Conservation (phyloP, 2,888 invertebrate genomes). For the Athripsodes cinereus region DNA sequence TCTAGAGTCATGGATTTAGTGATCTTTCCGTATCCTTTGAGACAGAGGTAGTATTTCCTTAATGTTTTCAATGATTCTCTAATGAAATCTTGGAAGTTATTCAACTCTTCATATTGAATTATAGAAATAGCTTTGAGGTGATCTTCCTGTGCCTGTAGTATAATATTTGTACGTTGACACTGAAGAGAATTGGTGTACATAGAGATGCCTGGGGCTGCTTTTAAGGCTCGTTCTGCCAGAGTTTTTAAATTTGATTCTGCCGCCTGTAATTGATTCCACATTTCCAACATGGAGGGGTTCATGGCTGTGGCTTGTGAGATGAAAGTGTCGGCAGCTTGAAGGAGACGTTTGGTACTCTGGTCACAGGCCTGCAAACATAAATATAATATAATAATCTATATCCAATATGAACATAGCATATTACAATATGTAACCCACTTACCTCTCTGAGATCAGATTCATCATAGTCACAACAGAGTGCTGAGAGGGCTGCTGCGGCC, state of each 20-base stretch:
- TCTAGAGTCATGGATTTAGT: conserved; percentile 51
- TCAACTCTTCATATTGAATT: conserved; percentile 49
- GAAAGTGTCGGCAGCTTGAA: conserved; percentile 40
- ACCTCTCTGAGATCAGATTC: conserved; percentile 20
- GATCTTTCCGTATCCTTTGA: conserved; percentile 53
- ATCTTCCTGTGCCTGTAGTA: conserved; percentile 40
- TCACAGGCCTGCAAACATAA: conserved; percentile 36
- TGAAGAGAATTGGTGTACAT: conserved; percentile 36
- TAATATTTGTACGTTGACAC: conserved; percentile 37
- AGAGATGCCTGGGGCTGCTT: conserved; percentile 34
- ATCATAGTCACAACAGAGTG: conserved; percentile 16
- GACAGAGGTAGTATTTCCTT: conserved; percentile 52
- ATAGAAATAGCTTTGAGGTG: conserved; percentile 36
- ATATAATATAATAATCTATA: not conserved
- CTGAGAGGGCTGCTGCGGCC: conserved; percentile 15
- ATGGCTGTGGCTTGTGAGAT: conserved; percentile 37
- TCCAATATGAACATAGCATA: not conserved
- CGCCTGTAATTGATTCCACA: conserved; percentile 34
- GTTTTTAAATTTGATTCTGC: conserved; percentile 32
- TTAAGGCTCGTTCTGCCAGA: conserved; percentile 34
- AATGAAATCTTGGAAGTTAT: conserved; percentile 45
- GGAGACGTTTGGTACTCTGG: conserved; percentile 43
- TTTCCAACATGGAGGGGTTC: conserved; percentile 36
- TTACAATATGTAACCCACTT: not conserved
- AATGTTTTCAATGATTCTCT: conserved; percentile 49